Conservation (phyloP, 2,113 vertebrate genomes). For the Leptosomus discolor region DNA sequence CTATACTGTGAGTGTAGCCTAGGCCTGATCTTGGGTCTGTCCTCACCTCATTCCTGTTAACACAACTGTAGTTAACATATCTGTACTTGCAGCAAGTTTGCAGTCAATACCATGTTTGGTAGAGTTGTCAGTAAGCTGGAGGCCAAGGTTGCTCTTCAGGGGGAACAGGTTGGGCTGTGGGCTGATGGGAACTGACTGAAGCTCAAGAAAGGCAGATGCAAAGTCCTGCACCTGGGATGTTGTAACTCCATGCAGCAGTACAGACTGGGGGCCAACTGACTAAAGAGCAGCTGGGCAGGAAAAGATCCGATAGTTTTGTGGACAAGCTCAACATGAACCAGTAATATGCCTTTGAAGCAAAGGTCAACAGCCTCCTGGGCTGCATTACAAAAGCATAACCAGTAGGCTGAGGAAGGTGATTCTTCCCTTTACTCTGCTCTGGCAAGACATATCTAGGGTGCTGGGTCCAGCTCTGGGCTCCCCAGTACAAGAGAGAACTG, state of each 20-base stretch:
- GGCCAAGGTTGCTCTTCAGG: background rate
- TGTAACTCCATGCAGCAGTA: background rate
- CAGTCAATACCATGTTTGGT: background rate
- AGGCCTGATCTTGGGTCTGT: background rate
- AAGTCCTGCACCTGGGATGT: background rate
- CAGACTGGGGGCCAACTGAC: background rate
- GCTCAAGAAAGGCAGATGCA: background rate
- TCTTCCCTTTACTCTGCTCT: background rate
- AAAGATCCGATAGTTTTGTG: background rate
- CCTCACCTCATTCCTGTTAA: background rate
- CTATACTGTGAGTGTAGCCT: background rate
- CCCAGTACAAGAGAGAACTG: background rate
- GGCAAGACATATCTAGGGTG: background rate
- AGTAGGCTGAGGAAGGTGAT: background rate
- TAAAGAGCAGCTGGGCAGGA: background rate
- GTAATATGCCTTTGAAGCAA: background rate
- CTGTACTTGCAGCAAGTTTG: background rate
- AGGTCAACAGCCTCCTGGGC: background rate
- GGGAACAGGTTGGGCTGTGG: background rate
- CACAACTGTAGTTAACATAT: background rate
- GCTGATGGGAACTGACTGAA: background rate
- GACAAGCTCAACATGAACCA: background rate
- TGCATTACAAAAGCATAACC: background rate
- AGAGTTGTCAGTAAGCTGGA: background rate
- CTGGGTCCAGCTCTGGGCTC: background rate